Evolutionary conservation across 2,888 invertebrate genomes (phyloP).

Genomic region (Stramonita haemastoma): DNA sequence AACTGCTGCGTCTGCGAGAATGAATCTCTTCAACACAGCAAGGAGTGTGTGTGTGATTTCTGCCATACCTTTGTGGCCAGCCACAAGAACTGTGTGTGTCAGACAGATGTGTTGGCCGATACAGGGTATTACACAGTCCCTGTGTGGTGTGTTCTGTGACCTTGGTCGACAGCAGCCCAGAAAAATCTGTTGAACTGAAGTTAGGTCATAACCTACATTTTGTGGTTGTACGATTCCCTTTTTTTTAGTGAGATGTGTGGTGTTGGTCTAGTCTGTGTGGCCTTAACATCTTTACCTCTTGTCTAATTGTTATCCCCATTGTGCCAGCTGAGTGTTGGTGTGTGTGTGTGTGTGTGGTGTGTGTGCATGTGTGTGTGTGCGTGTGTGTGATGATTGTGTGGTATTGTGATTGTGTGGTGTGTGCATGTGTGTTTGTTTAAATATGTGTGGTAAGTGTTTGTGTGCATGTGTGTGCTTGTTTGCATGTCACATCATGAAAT

Average conservation of each 20-base stretch:
- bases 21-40: slow-evolving; percentile 41
- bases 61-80: not conserved
- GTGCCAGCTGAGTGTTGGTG: not conserved
- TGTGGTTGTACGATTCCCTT: not conserved
- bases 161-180: not conserved
- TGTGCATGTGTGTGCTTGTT: not conserved
- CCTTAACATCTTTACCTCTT: slow-evolving; percentile 32
- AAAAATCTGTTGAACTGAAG: not conserved
- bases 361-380: not conserved
- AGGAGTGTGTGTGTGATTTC: not conserved
- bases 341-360: not conserved
- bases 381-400: not conserved
- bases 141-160: not conserved
- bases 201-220: not conserved
- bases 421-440: not conserved
- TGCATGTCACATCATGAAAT: not conserved
- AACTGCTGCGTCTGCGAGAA: slow-evolving; percentile 58
- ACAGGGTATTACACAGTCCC: not conserved
- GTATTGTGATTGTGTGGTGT: not conserved
- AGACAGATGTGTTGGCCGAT: not conserved
- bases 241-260: slow-evolving; percentile 25
- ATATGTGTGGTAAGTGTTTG: not conserved
- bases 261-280: slow-evolving; percentile 30
- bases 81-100: not conserved
- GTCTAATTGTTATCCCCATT: not conserved